phyloP scores from a whole-genome alignment of 1,140 invertebrate species.

The Drosophila kepulauana region DNA sequence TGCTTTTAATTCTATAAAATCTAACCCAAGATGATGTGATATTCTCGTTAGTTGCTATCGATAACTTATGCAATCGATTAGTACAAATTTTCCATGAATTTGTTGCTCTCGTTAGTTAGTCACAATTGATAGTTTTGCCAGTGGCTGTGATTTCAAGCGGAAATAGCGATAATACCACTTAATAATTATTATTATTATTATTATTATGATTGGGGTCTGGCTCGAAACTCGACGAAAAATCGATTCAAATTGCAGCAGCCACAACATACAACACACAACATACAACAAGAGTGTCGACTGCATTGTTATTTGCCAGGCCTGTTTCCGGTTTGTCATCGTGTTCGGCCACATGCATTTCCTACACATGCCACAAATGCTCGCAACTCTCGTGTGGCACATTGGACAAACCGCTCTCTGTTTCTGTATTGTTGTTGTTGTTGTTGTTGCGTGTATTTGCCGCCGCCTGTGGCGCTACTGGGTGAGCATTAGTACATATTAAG shows the following conservation, averaged over 20 bases:
- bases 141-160: conserved; percentile 30
- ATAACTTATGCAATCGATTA: conserved; percentile 2
- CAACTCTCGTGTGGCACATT: conserved; percentile 30
- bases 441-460: conserved; percentile 44
- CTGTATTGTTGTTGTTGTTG: conserved; percentile 49
- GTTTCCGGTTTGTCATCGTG: conserved; percentile 48
- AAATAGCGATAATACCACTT: conserved; percentile 37
- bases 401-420: conserved; percentile 10
- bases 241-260: conserved; percentile 14
- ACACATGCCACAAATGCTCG: conserved; percentile 27
- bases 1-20: too few species aligned
- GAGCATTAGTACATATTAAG: conserved; percentile 45
- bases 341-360: conserved; percentile 63
- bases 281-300: conserved; percentile 21
- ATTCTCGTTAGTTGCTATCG: not conserved
- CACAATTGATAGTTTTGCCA: not conserved
- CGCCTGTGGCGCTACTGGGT: conserved; percentile 57
- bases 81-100: not conserved
- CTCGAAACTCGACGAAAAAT: conserved; percentile 29
- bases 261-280: not conserved
- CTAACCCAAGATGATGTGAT: not conserved
- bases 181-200: conserved; percentile 23
- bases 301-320: conserved; percentile 40
- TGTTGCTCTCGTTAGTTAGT: not conserved
- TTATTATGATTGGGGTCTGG: conserved; percentile 22